Evolutionary conservation across 1,140 invertebrate species (phyloP).

Genomic region (Calycopis cecrops): DNA sequence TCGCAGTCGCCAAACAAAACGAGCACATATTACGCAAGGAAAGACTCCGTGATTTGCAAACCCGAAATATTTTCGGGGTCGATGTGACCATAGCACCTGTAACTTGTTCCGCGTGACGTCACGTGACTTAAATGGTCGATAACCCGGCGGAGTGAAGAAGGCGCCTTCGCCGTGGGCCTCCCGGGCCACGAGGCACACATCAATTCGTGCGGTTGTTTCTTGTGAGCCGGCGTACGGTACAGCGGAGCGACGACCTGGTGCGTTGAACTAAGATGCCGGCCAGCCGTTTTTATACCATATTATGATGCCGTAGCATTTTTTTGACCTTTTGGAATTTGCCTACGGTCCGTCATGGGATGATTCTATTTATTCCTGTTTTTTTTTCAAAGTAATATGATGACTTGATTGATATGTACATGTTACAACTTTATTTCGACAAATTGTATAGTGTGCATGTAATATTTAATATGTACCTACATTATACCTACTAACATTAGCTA

Average conservation of each 20-base stretch:
- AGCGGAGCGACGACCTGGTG: slow-evolving; percentile 61
- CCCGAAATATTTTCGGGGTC: slow-evolving; percentile 6
- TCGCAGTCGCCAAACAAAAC: too few relatives aligned
- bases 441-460: too few relatives aligned
- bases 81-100: slow-evolving; percentile 45
- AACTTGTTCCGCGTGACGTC: slow-evolving; percentile 59
- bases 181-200: slow-evolving; percentile 6
- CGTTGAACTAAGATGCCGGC: slow-evolving; percentile 60
- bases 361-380: too few relatives aligned
- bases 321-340: too few relatives aligned
- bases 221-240: slow-evolving; percentile 65
- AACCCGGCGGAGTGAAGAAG: slow-evolving; percentile 43
- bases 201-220: slow-evolving; percentile 42
- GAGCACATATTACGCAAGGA: too few relatives aligned
- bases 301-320: not conserved
- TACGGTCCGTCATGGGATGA: too few relatives aligned
- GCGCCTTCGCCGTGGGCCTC: slow-evolving; percentile 20
- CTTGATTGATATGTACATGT: too few relatives aligned
- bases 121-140: slow-evolving; percentile 39
- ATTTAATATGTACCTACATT: too few relatives aligned
- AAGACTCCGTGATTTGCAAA: slow-evolving; percentile 5
- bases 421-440: too few relatives aligned
- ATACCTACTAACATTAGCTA: too few relatives aligned
- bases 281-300: slow-evolving; percentile 40
- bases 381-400: too few relatives aligned